Base-by-base conservation (phyloP, 2,797 vertebrate species). In the Enteromius paludinosus region DNA sequence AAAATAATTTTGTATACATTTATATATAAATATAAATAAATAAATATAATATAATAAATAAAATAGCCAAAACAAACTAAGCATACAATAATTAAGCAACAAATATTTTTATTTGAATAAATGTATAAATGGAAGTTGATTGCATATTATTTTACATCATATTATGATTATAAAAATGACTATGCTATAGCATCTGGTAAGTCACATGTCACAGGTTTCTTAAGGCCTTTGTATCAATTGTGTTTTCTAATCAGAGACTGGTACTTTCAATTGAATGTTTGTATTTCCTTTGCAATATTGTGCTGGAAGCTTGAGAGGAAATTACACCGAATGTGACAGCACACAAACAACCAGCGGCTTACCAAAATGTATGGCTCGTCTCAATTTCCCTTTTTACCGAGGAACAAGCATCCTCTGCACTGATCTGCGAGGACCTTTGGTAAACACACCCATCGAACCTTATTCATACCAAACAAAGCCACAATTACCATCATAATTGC, bases 221-320 rank as follows among this genome's bases (percentile, higher is more conserved):
- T 28, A 62, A 62, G 59, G 25, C 6, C 15, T 23, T 33, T 23
- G 15, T 41, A 45, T 61, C 5, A 12, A 76, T 62, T 56, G 45
- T n/a, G 30, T 45, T 47, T 14, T 54, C 10, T 43, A n/a, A 79
- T 62, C 59, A 30, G 59, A 17, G 12, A 30, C 59, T 17, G 25
- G 5, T 25, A 62, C 59, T 17, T 71, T 33, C 62, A 64, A 52
- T 28, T n/a, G 7, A 73, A 45, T 68, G 82, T 73, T 75, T 75
- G 33, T 49, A 72, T 79, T 77, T 84, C 70, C 56, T 84, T 25
- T 30, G 25, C 14, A 62, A 17, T 62, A 62, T 17, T 62, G 76
- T 70, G 33, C 59, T 61, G 47, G 61, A 73, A 72, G 56, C 33
- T 10, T 23, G 20, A 77, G 59, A 77, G 77, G 65, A 85, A 85